Percentiles rank a stretch among this genome's conserved stretches.
phyloP scores from a whole-genome alignment of 1,140 invertebrate genomes.

The Drosophila fuyamai region DNA sequence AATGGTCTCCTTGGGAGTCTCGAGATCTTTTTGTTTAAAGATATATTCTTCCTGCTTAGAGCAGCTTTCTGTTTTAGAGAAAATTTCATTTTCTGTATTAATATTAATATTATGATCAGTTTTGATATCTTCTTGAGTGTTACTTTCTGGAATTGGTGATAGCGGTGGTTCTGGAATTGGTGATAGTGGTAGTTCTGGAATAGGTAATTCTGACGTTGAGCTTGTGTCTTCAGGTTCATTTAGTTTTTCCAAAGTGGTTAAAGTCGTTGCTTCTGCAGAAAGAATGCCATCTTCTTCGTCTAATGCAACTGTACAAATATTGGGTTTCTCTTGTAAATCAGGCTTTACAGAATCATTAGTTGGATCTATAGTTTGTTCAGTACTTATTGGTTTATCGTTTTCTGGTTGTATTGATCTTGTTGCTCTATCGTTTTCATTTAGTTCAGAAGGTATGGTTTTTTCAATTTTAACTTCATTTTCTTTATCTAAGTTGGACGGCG shows the following conservation, averaged over 20 bases:
- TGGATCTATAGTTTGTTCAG: neutral
- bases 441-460: neutral
- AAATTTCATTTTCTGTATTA: slow-evolving; percentile 14
- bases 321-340: neutral
- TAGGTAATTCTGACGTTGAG: slow-evolving; percentile 4
- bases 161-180: neutral
- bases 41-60: slow-evolving; percentile 1
- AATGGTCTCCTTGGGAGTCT: neutral
- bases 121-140: slow-evolving; percentile 5
- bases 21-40: neutral
- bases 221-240: slow-evolving; percentile 9
- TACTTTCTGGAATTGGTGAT: neutral
- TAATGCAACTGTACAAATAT: neutral
- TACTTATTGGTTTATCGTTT: slow-evolving; percentile 7
- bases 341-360: neutral
- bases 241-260: neutral
- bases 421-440: neutral
- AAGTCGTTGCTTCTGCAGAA: neutral
- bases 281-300: slow-evolving; percentile 4
- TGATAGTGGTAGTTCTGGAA: neutral
- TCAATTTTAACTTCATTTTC: slow-evolving; percentile 7
- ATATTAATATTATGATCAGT: neutral
- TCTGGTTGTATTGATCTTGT: neutral
- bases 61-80: slow-evolving; percentile 1
- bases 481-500: slow-evolving; percentile 13